Conservation (phyloP, 2,113 vertebrate genomes). For the Siphamia tubifer region DNA sequence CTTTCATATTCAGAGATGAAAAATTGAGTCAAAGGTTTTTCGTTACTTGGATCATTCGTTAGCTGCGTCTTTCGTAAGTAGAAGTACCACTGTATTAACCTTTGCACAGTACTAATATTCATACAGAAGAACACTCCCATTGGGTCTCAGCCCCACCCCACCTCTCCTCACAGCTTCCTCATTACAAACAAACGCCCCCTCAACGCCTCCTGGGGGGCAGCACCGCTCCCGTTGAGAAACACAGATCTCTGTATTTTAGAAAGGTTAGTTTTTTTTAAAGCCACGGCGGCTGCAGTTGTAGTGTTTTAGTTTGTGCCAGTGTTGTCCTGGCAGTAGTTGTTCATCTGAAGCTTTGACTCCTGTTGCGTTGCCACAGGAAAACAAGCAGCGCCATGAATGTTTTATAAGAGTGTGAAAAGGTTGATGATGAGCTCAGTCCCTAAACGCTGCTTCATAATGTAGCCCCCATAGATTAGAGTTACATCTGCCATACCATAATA, state of each 20-base stretch:
- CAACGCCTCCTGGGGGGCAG: no score
- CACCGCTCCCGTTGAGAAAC: no score
- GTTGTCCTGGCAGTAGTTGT: slow-evolving; percentile 35
- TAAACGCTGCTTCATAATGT: slow-evolving; percentile 53
- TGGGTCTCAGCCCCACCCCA: background rate
- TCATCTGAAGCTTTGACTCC: slow-evolving; percentile 53
- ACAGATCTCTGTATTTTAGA: no score
- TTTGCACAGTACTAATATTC: no score
- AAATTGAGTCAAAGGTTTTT: no score
- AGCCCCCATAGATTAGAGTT: slow-evolving; percentile 31
- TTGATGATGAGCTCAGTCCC: slow-evolving; percentile 59
- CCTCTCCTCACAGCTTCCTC: no score
- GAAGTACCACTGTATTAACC: no score
- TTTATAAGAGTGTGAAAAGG: slow-evolving; percentile 67
- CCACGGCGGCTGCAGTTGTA: background rate
- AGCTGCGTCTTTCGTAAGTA: no score
- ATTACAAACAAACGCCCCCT: no score
- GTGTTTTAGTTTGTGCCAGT: slow-evolving; percentile 37
- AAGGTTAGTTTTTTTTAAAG: slow-evolving; percentile 9
- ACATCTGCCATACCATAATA: slow-evolving; percentile 9
- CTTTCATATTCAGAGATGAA: no score
- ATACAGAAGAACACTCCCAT: no score
- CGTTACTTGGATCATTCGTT: no score
- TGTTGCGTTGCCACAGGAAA: slow-evolving; percentile 56
- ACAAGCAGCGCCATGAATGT: slow-evolving; percentile 67